These are phyloP conservation scores for Dinothrombium tinctorium DNA, from an alignment of 1,140 invertebrate species.

Conservation along the genomic window DNA sequence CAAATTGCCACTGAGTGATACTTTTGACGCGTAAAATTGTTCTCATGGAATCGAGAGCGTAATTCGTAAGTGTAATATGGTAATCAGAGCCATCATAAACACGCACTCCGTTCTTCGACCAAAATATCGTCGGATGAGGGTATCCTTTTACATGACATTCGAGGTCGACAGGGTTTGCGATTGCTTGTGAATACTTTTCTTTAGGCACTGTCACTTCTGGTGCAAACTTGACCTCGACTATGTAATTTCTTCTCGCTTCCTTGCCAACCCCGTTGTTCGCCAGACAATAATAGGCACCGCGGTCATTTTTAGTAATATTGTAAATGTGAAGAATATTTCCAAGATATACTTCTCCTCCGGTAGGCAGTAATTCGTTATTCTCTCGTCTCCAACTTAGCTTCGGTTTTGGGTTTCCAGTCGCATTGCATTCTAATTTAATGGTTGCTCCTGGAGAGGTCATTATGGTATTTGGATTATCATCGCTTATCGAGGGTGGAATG, in stretches of 20 bases:
- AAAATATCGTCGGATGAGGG: constrained; percentile 55
- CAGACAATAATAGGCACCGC: constrained; percentile 77
- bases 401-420: constrained; percentile 44
- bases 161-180: constrained; percentile 75
- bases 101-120: constrained; percentile 50
- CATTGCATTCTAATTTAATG: constrained; percentile 62
- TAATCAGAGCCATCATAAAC: constrained; percentile 72
- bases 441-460: constrained; percentile 54
- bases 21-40: constrained; percentile 63
- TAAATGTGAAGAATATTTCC: constrained; percentile 54
- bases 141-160: constrained; percentile 79
- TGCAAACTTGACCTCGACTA: constrained; percentile 54
- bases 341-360: constrained; percentile 23
- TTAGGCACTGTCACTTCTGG: constrained; percentile 36
- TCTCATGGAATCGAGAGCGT: constrained; percentile 65
- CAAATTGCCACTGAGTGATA: constrained; percentile 69
- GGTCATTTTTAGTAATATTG: constrained; percentile 47
- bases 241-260: constrained; percentile 57
- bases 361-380: constrained; percentile 73
- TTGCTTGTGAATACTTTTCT: constrained; percentile 41
- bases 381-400: constrained; percentile 70
- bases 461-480: constrained; percentile 65
- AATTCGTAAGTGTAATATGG: constrained; percentile 59
- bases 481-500: constrained; percentile 62
- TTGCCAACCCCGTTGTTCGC: constrained; percentile 57